These are phyloP conservation scores for Pterostichus madidus DNA, from an alignment of 2,888 invertebrate species.

Conservation along the genomic window DNA sequence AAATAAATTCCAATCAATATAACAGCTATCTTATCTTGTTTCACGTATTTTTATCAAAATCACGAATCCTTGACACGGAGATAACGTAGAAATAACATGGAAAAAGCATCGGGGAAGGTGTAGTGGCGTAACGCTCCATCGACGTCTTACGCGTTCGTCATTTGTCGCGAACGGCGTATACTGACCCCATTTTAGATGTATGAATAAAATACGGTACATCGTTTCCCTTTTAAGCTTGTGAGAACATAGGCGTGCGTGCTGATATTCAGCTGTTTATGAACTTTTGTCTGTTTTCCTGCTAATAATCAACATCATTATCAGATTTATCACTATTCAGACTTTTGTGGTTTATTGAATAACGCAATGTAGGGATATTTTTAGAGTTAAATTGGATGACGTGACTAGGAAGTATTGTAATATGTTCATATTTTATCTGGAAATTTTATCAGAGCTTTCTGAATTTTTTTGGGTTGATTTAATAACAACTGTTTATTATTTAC, in stretches of 20 bases:
- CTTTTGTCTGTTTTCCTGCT: too few relatives aligned
- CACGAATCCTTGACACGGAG: slow-evolving; percentile 5
- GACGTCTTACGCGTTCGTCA: slow-evolving; percentile 47
- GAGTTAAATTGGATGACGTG: too few relatives aligned
- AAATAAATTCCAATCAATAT: neutral
- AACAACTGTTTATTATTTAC: too few relatives aligned
- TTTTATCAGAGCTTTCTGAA: too few relatives aligned
- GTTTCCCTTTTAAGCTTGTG: slow-evolving; percentile 59
- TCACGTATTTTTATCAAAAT: slow-evolving; percentile 1
- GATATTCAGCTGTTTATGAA: neutral
- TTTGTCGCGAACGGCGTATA: slow-evolving; percentile 40
- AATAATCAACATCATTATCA: too few relatives aligned
- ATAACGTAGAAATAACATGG: slow-evolving; percentile 44
- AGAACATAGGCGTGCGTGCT: neutral
- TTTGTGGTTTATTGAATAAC: too few relatives aligned
- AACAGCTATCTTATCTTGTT: neutral
- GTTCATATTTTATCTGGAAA: too few relatives aligned
- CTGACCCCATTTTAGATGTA: slow-evolving; percentile 46
- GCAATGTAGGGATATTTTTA: too few relatives aligned
- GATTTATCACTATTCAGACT: too few relatives aligned
- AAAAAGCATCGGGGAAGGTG: slow-evolving; percentile 28
- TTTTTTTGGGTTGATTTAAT: too few relatives aligned
- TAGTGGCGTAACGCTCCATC: slow-evolving; percentile 17
- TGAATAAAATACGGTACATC: slow-evolving; percentile 62
- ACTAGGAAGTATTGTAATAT: too few relatives aligned